A percentile compares a stretch with the other conserved stretches of the same genome.
These are phyloP conservation scores for Eubasilissa splendida DNA, from an alignment of 2,888 invertebrate species.

Conservation along the genomic window DNA sequence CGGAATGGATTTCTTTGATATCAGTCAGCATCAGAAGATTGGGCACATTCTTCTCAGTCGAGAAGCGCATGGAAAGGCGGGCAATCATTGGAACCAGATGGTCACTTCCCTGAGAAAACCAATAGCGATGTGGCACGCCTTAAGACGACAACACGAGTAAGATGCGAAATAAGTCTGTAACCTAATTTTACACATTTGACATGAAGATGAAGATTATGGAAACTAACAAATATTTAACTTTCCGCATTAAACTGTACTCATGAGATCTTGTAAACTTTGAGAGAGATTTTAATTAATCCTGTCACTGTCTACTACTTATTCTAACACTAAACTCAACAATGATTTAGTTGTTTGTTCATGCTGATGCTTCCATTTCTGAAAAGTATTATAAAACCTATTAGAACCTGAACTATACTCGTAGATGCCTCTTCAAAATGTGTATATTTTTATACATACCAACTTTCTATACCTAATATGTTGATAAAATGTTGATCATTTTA, in stretches of 20 bases:
- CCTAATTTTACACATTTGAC: not conserved
- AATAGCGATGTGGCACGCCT: constrained; percentile 88
- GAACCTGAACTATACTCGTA: constrained; percentile 16
- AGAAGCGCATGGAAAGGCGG: constrained; percentile 79
- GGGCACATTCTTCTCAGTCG: constrained; percentile 87
- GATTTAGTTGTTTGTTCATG: not conserved
- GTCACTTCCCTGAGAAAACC: constrained; percentile 84
- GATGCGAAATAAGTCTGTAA: not conserved
- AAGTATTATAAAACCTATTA: constrained; percentile 32
- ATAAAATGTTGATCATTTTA: constrained; percentile 46
- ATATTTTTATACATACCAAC: constrained; percentile 37
- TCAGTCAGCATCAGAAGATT: constrained; percentile 75
- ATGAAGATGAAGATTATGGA: too few species aligned
- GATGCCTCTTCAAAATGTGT: constrained; percentile 17
- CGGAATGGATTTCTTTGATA: constrained; percentile 61
- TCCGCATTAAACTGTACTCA: too few species aligned
- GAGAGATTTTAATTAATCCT: too few species aligned
- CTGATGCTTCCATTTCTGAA: constrained; percentile 40
- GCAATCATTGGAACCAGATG: constrained; percentile 90
- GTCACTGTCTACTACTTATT: too few species aligned
- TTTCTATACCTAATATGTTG: constrained; percentile 27
- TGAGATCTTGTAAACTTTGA: too few species aligned
- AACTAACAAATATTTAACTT: too few species aligned
- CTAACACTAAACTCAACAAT: too few species aligned
- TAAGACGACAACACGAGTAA: constrained; percentile 67